phyloP scores from a whole-genome alignment of 2,113 vertebrate genomes.

The Edolisoma coerulescens region DNA sequence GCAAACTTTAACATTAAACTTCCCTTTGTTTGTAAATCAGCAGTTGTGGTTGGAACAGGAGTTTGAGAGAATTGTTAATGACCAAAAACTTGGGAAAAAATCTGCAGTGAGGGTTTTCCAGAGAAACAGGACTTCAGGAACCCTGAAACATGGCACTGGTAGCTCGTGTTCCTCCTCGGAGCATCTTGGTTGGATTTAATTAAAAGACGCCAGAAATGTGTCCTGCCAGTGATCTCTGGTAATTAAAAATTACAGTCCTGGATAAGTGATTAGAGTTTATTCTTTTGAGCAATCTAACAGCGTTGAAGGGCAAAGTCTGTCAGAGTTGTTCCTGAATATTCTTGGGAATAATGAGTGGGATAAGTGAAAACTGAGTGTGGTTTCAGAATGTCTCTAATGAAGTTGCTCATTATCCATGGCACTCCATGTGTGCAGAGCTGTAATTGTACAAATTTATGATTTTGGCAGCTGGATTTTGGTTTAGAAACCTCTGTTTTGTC shows the following conservation, averaged over 20 bases:
- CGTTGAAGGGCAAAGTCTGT: not conserved
- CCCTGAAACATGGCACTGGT: accelerated
- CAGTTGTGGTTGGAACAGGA: not conserved
- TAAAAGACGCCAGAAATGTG: not conserved
- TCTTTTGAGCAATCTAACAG: not conserved
- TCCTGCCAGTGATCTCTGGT: not conserved
- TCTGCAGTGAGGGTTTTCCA: not conserved
- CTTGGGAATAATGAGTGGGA: not conserved
- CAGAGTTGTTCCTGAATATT: not conserved
- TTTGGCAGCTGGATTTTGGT: not conserved
- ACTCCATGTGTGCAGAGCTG: not conserved
- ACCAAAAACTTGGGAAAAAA: not conserved
- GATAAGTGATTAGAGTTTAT: not conserved
- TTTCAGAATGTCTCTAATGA: not conserved
- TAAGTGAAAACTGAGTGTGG: not conserved
- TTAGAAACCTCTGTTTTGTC: not conserved
- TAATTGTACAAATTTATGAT: not conserved
- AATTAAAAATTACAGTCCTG: not conserved
- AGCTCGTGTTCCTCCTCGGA: not conserved
- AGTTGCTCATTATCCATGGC: not conserved
- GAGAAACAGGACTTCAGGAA: not conserved
- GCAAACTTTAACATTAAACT: not conserved
- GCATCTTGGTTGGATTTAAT: not conserved
- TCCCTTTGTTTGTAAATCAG: not conserved
- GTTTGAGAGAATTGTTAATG: not conserved